phyloP scores from a whole-genome alignment of 2,888 invertebrate genomes.

The Ochropleura leucogaster region DNA sequence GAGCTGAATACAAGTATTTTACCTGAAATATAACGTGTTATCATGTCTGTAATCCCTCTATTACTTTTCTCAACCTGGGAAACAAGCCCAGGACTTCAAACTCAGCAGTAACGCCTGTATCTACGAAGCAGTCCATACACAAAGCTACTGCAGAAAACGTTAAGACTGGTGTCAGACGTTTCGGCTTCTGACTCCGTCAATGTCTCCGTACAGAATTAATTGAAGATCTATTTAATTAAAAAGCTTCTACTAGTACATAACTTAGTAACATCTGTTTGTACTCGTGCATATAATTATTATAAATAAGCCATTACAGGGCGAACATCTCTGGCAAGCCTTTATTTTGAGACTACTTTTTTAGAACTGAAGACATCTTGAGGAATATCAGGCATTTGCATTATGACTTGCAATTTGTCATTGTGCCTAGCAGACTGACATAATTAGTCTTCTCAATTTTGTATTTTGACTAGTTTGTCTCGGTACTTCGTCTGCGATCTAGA shows the following conservation, averaged over 20 bases:
- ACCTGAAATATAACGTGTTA: not conserved
- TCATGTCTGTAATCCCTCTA: not conserved
- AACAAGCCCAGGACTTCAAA: not conserved
- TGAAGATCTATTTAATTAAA: conserved; percentile 18
- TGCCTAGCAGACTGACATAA: not conserved
- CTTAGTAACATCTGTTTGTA: conserved; percentile 52
- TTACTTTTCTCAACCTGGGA: not conserved
- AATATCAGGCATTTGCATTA: conserved; percentile 20
- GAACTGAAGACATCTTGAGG: conserved; percentile 22
- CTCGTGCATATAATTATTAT: conserved; percentile 43
- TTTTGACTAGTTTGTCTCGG: not conserved
- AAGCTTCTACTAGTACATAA: conserved; percentile 24
- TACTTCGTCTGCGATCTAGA: not conserved
- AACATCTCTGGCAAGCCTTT: conserved; percentile 28
- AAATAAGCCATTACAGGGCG: conserved; percentile 45
- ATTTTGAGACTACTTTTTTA: conserved; percentile 39
- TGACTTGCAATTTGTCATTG: conserved; percentile 21
- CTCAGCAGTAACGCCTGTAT: not conserved
- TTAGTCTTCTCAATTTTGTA: not conserved
- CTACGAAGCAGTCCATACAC: not conserved
- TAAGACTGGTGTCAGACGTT: not conserved
- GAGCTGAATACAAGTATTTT: not conserved
- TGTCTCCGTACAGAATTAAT: conserved; percentile 7
- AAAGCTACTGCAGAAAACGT: not conserved
- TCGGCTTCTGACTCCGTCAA: not conserved